Conservation (phyloP, 2,888 invertebrate genomes). For the Noctua janthina region DNA sequence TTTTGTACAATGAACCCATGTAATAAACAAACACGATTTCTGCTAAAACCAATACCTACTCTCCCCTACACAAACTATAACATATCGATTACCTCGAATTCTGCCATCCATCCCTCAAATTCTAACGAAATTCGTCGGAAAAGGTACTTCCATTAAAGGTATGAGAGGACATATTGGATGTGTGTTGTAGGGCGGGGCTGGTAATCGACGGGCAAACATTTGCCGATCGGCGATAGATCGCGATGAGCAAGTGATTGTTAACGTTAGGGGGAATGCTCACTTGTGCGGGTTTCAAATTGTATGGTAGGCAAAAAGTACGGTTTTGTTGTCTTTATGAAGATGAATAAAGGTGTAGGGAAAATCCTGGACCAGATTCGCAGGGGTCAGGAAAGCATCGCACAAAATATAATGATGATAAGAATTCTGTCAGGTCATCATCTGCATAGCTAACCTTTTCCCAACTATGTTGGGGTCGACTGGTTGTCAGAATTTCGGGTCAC, state of each 20-base stretch:
- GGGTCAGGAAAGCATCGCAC: not conserved
- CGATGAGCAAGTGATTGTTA: conserved; percentile 46
- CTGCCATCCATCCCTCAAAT: conserved; percentile 31
- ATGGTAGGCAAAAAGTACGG: not conserved
- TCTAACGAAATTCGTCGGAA: conserved; percentile 35
- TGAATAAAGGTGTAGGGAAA: not conserved
- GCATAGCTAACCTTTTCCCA: no score
- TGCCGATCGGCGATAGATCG: conserved; percentile 58
- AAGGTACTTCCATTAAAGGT: conserved; percentile 66
- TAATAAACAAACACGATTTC: not conserved
- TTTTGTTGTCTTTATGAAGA: not conserved
- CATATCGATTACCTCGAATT: conserved; percentile 30
- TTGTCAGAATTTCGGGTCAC: no score
- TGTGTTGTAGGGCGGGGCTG: conserved; percentile 68
- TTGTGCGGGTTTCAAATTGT: conserved; percentile 14
- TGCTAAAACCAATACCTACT: not conserved
- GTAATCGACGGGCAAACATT: conserved; percentile 73
- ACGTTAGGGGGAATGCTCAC: conserved; percentile 31
- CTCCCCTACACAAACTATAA: not conserved
- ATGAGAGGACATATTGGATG: conserved; percentile 59
- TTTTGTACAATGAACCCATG: not conserved
- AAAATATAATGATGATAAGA: not conserved
- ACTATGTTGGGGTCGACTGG: no score
- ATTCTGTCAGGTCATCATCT: not conserved
- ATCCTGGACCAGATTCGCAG: not conserved